Evolutionary conservation across 2,888 invertebrate species (phyloP).

Genomic region (Andrena hattorfiana): DNA sequence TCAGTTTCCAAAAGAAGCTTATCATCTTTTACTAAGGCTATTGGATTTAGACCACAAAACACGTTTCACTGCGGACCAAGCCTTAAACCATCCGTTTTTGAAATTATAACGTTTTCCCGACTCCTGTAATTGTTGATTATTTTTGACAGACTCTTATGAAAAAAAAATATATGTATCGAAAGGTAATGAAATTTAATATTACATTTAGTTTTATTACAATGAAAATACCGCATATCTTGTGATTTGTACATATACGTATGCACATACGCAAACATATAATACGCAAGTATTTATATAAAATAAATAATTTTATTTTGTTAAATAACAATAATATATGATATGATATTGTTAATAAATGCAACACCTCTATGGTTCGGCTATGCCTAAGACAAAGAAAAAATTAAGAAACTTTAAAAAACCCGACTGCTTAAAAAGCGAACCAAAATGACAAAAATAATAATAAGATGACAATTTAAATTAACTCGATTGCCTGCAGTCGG

Average conservation of each 20-base stretch:
- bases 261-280: constrained; percentile 22
- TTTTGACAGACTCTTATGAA: not conserved
- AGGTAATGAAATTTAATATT: constrained; percentile 19
- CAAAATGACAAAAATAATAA: too few species aligned
- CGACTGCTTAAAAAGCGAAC: too few species aligned
- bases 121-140: constrained; percentile 5
- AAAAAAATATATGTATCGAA: constrained; percentile 26
- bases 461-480: too few species aligned
- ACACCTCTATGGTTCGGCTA: constrained; percentile 15
- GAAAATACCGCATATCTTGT: constrained; percentile 26
- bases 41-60: constrained; percentile 92
- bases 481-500: too few species aligned
- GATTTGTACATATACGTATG: constrained; percentile 23
- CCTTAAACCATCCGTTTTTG: constrained; percentile 92
- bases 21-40: constrained; percentile 89
- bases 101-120: constrained; percentile 53
- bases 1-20: constrained; percentile 90
- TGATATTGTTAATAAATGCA: constrained; percentile 61
- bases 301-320: constrained; percentile 40
- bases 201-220: constrained; percentile 26
- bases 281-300: constrained; percentile 40
- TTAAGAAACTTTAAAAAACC: too few species aligned
- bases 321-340: constrained; percentile 33
- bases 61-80: constrained; percentile 90
- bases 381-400: not conserved